Percentiles rank a stretch among this genome's conserved stretches.
phyloP scores from a whole-genome alignment of 2,113 vertebrate species.

The Epinephelus lanceolatus region DNA sequence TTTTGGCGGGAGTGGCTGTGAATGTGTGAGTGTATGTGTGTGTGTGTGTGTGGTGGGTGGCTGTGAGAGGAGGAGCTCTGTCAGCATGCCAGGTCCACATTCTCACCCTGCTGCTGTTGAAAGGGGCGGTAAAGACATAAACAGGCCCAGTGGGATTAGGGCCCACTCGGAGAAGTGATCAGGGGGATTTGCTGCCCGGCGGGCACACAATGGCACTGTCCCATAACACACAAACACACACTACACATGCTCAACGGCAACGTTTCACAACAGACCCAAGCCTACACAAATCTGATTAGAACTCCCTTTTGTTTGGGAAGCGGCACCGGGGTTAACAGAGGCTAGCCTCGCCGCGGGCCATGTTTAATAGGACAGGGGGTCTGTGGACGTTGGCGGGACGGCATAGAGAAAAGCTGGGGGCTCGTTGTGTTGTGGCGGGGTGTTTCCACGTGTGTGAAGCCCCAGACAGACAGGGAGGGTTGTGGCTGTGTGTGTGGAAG shows the following conservation, averaged over 20 bases:
- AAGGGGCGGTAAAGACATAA: conserved; percentile 79
- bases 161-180: conserved; percentile 79
- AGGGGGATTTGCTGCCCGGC: conserved; percentile 81
- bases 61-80: conserved; percentile 53
- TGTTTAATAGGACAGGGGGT: conserved; percentile 58
- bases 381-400: conserved; percentile 54
- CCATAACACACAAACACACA: conserved; percentile 70
- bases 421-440: conserved; percentile 71
- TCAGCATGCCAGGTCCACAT: conserved; percentile 76
- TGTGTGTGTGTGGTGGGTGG: conserved; percentile 24
- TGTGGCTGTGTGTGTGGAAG: conserved; percentile 62
- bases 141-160: conserved; percentile 81
- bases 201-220: conserved; percentile 78
- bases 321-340: conserved; percentile 68
- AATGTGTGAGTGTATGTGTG: conserved; percentile 27
- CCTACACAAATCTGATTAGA: conserved; percentile 80
- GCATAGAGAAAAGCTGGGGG: conserved; percentile 53
- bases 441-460: conserved; percentile 74
- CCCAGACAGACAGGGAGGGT: conserved; percentile 75
- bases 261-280: conserved; percentile 73
- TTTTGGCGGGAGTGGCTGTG: conserved; percentile 60
- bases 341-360: conserved; percentile 52
- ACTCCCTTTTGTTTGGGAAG: conserved; percentile 80
- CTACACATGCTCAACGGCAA: conserved; percentile 73
- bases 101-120: conserved; percentile 73